Percentiles rank a stretch among this genome's conserved stretches.
Evolutionary conservation across 2,797 vertebrate genomes (phyloP).

Genomic region (Heterohyrax brucei): DNA sequence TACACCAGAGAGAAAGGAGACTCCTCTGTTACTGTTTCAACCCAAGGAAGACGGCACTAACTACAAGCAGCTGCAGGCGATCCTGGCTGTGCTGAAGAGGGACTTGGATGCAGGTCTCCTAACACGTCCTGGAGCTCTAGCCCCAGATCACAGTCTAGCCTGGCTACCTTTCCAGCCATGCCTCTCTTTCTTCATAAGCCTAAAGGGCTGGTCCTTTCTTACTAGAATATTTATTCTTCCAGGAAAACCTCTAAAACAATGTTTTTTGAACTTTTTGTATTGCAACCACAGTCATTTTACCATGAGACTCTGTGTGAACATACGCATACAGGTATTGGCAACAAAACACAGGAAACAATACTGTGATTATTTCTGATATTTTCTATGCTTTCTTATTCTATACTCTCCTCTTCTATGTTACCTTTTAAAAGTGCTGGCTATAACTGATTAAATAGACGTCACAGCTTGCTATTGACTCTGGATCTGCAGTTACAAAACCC

Average conservation of each 20-base stretch:
- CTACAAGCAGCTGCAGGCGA: rapidly evolving
- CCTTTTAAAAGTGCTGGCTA: not conserved
- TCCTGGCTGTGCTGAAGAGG: not conserved
- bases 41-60: too few species aligned
- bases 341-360: not conserved
- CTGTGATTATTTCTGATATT: not conserved
- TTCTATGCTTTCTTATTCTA: not conserved
- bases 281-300: not conserved
- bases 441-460: not conserved
- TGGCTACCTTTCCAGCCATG: not conserved
- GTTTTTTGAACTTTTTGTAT: not conserved
- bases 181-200: not conserved
- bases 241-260: not conserved
- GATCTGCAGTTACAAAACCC: not conserved
- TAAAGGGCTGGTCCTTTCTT: not conserved
- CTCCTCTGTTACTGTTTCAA: not conserved
- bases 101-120: not conserved
- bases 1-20: not conserved
- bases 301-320: not conserved
- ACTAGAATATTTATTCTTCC: not conserved
- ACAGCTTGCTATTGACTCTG: not conserved
- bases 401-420: not conserved
- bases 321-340: not conserved
- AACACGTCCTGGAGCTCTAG: rapidly evolving
- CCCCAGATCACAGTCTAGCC: not conserved